These are phyloP conservation scores for Euschistus heros DNA, from an alignment of 1,140 invertebrate genomes.

Conservation along the genomic window DNA sequence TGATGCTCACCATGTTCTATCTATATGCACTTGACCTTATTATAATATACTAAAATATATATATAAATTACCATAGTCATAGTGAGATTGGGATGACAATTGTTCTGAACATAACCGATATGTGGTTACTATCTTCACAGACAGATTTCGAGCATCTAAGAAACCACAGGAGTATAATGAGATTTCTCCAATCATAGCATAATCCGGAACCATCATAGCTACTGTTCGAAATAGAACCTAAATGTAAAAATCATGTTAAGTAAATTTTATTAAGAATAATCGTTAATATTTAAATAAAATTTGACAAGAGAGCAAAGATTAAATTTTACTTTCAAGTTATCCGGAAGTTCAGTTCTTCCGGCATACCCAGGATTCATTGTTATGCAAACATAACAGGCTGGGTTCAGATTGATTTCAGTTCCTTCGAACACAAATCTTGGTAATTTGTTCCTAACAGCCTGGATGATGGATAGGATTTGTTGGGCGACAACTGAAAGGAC, in stretches of 20 bases:
- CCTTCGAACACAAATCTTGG: slow-evolving; percentile 76
- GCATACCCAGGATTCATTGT: slow-evolving; percentile 92
- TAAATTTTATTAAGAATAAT: too few species aligned
- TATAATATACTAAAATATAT: too few species aligned
- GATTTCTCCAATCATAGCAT: slow-evolving; percentile 83
- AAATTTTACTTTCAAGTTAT: slow-evolving; percentile 45
- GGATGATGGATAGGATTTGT: slow-evolving; percentile 70
- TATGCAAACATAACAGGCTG: slow-evolving; percentile 77
- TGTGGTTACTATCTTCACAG: slow-evolving; percentile 80
- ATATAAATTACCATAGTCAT: slow-evolving; percentile 63
- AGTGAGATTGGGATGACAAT: slow-evolving; percentile 75
- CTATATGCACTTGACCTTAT: too few species aligned
- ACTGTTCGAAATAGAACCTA: slow-evolving; percentile 79
- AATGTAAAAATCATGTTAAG: background rate
- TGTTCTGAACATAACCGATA: slow-evolving; percentile 84
- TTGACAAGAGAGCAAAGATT: background rate
- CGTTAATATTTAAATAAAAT: background rate
- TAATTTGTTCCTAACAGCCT: slow-evolving; percentile 59
- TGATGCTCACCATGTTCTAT: too few species aligned
- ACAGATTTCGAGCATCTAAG: slow-evolving; percentile 61
- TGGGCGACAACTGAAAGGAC: slow-evolving; percentile 72
- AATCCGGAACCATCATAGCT: slow-evolving; percentile 93
- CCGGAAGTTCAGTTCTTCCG: slow-evolving; percentile 72
- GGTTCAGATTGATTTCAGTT: slow-evolving; percentile 65
- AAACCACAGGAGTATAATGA: slow-evolving; percentile 84